Evolutionary conservation across 2,113 vertebrate genomes (phyloP).

Genomic region (Bolborhynchus lineola): DNA sequence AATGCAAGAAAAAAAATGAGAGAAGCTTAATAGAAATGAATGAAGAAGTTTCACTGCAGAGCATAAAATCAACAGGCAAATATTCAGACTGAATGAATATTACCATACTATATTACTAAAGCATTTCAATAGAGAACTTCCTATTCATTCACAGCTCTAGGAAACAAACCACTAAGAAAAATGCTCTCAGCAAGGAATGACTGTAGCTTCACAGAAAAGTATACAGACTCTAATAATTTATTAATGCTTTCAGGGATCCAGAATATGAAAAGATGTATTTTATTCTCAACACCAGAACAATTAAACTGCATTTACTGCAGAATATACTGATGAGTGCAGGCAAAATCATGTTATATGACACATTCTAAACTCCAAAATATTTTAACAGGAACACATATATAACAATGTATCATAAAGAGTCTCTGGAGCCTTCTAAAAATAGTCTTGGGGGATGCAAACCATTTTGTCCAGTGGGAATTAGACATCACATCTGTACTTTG

Average conservation of each 20-base stretch:
- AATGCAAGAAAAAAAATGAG: not conserved
- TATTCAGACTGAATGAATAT: not conserved
- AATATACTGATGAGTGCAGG: not conserved
- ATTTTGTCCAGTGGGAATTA: not conserved
- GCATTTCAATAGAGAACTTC: not conserved
- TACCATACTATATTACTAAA: not conserved
- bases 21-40: not conserved
- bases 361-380: not conserved
- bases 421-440: not conserved
- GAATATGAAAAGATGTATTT: not conserved
- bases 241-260: not conserved
- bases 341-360: not conserved
- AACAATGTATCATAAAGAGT: not conserved
- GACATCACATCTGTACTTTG: not conserved
- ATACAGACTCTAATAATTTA: not conserved
- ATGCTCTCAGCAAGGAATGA: not conserved
- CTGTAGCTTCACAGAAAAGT: not conserved
- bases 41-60: not conserved
- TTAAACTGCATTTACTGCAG: not conserved
- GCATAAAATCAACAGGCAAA: not conserved
- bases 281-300: not conserved
- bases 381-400: not conserved
- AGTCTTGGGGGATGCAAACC: not conserved
- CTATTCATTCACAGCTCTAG: not conserved
- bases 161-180: not conserved